Percentiles rank a stretch among this genome's conserved stretches.
Evolutionary conservation across 2,888 invertebrate genomes (phyloP).

Genomic region (Ectemnius lituratus): DNA sequence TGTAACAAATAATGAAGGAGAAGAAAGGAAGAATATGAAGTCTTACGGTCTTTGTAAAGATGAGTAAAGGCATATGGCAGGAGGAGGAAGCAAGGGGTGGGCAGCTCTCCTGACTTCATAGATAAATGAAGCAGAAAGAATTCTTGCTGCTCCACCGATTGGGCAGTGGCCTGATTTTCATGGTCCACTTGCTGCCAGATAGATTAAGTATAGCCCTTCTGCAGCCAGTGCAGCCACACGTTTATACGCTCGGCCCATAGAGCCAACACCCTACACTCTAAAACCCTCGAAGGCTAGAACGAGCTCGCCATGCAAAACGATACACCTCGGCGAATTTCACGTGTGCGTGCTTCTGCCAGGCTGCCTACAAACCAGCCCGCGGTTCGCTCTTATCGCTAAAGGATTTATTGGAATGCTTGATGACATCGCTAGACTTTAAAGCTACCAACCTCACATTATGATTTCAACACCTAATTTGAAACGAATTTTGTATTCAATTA

Average conservation of each 20-base stretch:
- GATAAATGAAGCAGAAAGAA: slow-evolving; percentile 58
- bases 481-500: no score
- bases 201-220: slow-evolving; percentile 53
- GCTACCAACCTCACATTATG: background rate
- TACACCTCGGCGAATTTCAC: slow-evolving; percentile 41
- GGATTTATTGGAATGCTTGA: background rate
- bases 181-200: slow-evolving; percentile 52
- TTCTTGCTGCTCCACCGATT: slow-evolving; percentile 58
- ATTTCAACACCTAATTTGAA: no score
- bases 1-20: no score
- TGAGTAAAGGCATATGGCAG: no score
- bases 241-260: slow-evolving; percentile 1
- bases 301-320: background rate
- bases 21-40: no score
- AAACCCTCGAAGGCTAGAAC: background rate
- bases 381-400: background rate
- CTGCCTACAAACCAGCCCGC: background rate
- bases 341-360: slow-evolving; percentile 24
- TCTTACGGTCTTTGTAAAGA: no score
- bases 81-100: no score
- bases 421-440: background rate
- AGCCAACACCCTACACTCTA: background rate
- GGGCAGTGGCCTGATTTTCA: slow-evolving; percentile 70
- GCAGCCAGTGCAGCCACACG: slow-evolving; percentile 15
- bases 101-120: slow-evolving; percentile 26